Evolutionary conservation across 2,888 invertebrate species (phyloP), one percentile per base, ranked within the genome.

Genomic region (Cosmopolites sordidus): DNA sequence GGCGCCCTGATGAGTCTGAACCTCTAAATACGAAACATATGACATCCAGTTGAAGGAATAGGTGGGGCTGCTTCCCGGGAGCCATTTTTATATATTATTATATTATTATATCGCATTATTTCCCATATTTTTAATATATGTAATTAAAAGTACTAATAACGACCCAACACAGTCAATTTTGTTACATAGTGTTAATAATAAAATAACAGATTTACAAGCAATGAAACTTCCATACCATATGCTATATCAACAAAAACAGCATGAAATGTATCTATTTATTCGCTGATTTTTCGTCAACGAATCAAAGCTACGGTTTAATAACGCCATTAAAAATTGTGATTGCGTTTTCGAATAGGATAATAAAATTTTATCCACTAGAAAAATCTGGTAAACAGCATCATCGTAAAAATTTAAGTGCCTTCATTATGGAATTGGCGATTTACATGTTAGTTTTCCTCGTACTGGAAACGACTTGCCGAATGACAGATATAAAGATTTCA

Each of bases 331-430:
- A 56, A 56, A 46, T 43, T 43, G 43, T 30, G 46, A 56, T 56
- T 53, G 53, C 52, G 42, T 53, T 56, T 40, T 43, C 30, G 39
- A 56, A 56, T 53, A 18, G 49, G 42, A 45, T 53, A 52, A 56
- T 56, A 56, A 56, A 52, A 50, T 53, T 52, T 56, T 56, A 56
- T 56, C 56, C 56, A 50, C 52, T 49, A 46, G 53, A 50, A 56
- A 56, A 56, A 56, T 56, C 56, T 53, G 53, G 53, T 53, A 53
- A 52, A 56, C 49, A 56, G 49, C 46, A 46, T 49, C 49, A 49
- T 56, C 52, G 43, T 53, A 56, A 56, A 56, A 56, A 39, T 52
- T 53, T 56, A 52, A 56, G 52, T 45, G 48, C 47, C 41, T 56
- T 52, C 48, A 53, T 56, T 56, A 56, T 49, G 40, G 47, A 56